phyloP scores from a whole-genome alignment of 2,888 invertebrate species.

The Harpalus rubripes region DNA sequence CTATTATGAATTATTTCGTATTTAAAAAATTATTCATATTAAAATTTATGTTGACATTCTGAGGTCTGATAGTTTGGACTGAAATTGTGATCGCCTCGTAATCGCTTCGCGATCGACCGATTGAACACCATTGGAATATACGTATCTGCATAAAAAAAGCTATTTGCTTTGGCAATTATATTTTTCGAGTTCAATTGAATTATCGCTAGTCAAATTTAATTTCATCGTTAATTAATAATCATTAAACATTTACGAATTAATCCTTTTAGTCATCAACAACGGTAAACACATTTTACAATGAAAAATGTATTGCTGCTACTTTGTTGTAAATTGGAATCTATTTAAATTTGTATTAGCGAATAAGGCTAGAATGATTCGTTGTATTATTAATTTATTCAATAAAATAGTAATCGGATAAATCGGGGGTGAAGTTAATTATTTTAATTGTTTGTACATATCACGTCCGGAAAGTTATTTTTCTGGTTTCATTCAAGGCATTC shows the following conservation, averaged over 20 bases:
- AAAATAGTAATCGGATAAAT: background rate
- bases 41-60: no score
- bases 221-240: conserved; percentile 1
- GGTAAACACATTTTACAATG: background rate
- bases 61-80: no score
- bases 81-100: no score
- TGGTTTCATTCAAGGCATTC: no score
- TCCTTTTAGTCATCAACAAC: background rate
- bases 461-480: no score
- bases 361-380: background rate
- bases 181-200: background rate
- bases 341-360: background rate
- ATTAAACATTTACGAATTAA: background rate
- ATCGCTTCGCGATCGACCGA: no score
- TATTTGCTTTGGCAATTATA: no score
- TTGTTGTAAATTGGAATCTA: background rate
- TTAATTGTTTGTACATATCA: background rate
- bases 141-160: no score
- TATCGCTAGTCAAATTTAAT: background rate
- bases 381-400: background rate
- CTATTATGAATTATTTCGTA: no score
- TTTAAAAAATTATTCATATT: no score
- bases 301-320: background rate
- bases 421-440: no score
- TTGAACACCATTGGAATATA: no score